Conservation (phyloP, 2,888 invertebrate genomes). For the Tipula vernalis region DNA sequence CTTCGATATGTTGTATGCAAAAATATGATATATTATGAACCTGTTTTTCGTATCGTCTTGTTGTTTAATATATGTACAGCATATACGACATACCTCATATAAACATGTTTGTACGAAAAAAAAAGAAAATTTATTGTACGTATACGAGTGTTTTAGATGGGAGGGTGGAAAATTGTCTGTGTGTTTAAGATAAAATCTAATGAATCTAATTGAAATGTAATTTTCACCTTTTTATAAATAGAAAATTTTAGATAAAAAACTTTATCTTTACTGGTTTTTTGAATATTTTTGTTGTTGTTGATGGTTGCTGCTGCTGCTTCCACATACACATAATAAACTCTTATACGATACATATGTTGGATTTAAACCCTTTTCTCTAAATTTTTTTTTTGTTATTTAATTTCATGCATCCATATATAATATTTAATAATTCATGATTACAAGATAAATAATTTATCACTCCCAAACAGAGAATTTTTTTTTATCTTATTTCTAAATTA, state of each 20-base stretch:
- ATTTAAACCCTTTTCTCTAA: neutral
- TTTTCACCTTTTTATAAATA: neutral
- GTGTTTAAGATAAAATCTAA: neutral
- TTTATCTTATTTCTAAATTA: neutral
- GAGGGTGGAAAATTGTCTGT: neutral
- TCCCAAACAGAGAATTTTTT: neutral
- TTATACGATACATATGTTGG: neutral
- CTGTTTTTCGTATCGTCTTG: neutral
- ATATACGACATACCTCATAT: neutral
- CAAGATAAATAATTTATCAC: neutral
- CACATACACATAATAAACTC: neutral
- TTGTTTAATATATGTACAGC: neutral
- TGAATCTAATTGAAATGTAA: constrained; percentile 4
- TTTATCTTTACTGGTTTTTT: neutral
- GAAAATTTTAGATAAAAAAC: neutral
- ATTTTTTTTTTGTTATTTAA: neutral
- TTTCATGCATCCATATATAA: neutral
- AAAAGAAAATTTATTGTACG: neutral
- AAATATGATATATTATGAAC: neutral
- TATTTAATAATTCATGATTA: constrained; percentile 4
- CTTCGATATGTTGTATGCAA: neutral
- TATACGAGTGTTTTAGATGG: too few relatives aligned
- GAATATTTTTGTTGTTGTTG: neutral
- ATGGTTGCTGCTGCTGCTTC: neutral
- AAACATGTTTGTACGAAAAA: neutral